Percentiles rank a stretch among this genome's conserved stretches.
Conservation (phyloP, 1,140 invertebrate species). For the Procambarus virginalis region DNA sequence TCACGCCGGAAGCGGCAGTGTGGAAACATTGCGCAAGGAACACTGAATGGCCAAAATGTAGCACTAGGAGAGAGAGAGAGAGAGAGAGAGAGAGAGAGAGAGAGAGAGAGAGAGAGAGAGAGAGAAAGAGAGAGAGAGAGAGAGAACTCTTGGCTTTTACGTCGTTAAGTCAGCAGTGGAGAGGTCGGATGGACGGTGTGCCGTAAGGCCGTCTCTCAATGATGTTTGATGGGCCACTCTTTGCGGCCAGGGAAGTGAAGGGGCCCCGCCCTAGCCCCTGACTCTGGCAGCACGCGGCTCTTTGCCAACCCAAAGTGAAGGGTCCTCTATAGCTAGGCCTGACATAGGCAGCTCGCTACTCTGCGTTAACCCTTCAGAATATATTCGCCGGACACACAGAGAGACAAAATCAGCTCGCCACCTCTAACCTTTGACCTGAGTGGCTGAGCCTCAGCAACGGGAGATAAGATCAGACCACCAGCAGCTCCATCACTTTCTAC, state of each 20-base stretch:
- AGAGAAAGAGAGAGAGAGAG: too few species aligned
- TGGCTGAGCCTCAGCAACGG: not conserved
- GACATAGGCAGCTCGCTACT: not conserved
- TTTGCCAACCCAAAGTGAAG: too few species aligned
- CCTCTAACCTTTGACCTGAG: constrained; percentile 1
- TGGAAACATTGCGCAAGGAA: too few species aligned
- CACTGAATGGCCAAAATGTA: not conserved
- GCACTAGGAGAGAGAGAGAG: not conserved
- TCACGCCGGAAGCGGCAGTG: too few species aligned
- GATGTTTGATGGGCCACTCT: not conserved
- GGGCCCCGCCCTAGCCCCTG: not conserved
- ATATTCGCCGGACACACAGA: not conserved
- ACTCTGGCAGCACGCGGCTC: too few species aligned
- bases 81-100: not conserved
- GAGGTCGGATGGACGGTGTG: too few species aligned
- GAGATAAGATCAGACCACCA: not conserved
- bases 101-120: not conserved
- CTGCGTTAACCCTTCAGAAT: not conserved
- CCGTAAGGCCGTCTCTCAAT: too few species aligned
- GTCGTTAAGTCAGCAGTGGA: too few species aligned
- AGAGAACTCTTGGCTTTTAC: too few species aligned
- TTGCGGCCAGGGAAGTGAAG: not conserved
- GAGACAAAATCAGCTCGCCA: not conserved
- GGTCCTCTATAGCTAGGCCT: not conserved
- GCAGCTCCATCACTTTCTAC: not conserved